These are phyloP conservation scores for Xiphophorus hellerii DNA, from an alignment of 2,113 vertebrate genomes.

Conservation along the genomic window DNA sequence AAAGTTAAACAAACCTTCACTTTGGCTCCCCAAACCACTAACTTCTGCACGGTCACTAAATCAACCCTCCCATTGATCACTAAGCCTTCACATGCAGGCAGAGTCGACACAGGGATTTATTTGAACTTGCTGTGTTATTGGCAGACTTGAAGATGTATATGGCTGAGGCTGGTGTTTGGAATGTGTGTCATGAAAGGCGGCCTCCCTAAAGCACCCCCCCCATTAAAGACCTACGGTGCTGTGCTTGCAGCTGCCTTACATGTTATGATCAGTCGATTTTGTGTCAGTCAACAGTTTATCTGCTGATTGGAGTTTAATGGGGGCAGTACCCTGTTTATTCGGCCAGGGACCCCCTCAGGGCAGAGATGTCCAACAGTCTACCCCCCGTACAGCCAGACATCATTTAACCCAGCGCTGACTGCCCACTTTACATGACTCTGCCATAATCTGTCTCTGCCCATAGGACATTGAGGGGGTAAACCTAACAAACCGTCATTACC, in stretches of 20 bases:
- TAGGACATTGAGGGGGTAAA: slow-evolving; percentile 5
- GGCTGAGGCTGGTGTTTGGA: neutral
- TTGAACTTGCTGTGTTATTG: slow-evolving; percentile 13
- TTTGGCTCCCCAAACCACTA: neutral
- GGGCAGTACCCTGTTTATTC: slow-evolving; percentile 50
- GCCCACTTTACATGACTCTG: slow-evolving; percentile 46
- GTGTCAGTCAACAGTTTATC: slow-evolving; percentile 55
- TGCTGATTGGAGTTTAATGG: slow-evolving; percentile 57
- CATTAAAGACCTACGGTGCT: slow-evolving; percentile 12
- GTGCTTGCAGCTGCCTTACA: slow-evolving; percentile 27
- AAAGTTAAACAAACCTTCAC: slow-evolving; percentile 1
- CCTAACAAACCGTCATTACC: slow-evolving; percentile 31
- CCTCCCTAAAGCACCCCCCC: neutral
- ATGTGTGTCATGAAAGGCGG: slow-evolving; percentile 28
- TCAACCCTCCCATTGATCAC: slow-evolving; percentile 8
- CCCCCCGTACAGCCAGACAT: slow-evolving; percentile 24
- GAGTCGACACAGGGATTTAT: slow-evolving; percentile 18
- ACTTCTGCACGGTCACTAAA: slow-evolving; percentile 16
- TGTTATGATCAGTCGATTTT: slow-evolving; percentile 38
- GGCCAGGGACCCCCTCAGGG: slow-evolving; percentile 37
- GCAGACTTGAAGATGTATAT: slow-evolving; percentile 14
- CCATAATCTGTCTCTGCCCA: slow-evolving; percentile 22
- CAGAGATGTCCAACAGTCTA: slow-evolving; percentile 19
- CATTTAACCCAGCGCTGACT: slow-evolving; percentile 54
- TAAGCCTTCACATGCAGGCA: neutral